Conservation (phyloP, 2,888 invertebrate genomes). For the Elaeidobius kamerunicus region DNA sequence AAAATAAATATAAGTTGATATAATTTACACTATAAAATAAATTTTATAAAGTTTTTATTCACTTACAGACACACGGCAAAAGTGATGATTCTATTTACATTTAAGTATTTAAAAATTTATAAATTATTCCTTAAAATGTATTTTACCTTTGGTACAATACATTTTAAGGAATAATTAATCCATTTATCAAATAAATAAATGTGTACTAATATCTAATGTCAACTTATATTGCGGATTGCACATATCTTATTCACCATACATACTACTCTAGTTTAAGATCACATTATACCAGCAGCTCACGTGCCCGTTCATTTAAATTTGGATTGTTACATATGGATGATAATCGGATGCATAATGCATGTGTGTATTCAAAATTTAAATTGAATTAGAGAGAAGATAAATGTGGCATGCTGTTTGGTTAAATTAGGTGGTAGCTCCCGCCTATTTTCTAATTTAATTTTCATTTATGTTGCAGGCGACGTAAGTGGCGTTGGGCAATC, state of each 20-base stretch:
- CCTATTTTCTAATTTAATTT: slow-evolving; percentile 29
- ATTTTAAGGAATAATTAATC: no score
- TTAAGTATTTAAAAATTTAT: no score
- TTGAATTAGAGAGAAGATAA: slow-evolving; percentile 29
- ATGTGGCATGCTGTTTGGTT: slow-evolving; percentile 27
- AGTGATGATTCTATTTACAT: no score
- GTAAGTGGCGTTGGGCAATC: slow-evolving; percentile 22
- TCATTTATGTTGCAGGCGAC: slow-evolving; percentile 19
- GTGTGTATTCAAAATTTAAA: slow-evolving; percentile 28
- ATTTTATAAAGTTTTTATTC: no score
- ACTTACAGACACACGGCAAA: no score
- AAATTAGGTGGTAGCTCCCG: slow-evolving; percentile 31
- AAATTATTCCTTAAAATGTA: no score
- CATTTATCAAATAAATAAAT: no score
- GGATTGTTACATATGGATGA: slow-evolving; percentile 31
- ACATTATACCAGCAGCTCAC: slow-evolving; percentile 12
- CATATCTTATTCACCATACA: not conserved
- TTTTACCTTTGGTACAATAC: not conserved
- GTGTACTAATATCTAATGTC: no score
- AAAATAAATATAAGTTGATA: no score
- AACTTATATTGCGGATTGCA: no score
- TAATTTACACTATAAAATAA: no score
- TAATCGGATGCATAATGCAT: slow-evolving; percentile 28
- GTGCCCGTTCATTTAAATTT: slow-evolving; percentile 30
- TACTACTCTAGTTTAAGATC: not conserved